Conservation (phyloP, 2,113 vertebrate species). For the Pycnonotus jocosus region DNA sequence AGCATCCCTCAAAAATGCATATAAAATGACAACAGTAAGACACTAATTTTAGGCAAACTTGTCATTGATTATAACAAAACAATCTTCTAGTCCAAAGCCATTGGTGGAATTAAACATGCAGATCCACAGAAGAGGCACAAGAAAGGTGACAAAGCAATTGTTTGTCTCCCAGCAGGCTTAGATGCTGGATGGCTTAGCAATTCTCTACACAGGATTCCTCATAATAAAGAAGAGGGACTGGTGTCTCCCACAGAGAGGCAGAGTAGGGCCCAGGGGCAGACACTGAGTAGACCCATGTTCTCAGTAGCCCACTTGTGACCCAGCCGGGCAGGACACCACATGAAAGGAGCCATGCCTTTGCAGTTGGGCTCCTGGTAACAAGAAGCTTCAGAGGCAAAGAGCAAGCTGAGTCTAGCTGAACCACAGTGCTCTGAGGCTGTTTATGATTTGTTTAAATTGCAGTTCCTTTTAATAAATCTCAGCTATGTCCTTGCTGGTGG, state of each 20-base stretch:
- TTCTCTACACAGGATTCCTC: not conserved
- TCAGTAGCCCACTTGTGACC: not conserved
- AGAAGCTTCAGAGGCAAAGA: not conserved
- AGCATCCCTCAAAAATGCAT: not conserved
- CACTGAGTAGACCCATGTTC: not conserved
- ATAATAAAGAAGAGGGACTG: not conserved
- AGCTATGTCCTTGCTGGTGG: not conserved
- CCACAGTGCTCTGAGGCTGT: fast-evolving
- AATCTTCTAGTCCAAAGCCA: not conserved
- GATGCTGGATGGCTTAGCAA: not conserved
- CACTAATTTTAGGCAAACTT: not conserved
- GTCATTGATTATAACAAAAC: not conserved
- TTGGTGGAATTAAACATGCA: fast-evolving
- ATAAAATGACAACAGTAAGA: not conserved
- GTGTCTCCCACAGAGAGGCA: not conserved
- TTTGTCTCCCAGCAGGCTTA: not conserved
- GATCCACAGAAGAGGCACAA: not conserved
- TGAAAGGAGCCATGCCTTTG: not conserved
- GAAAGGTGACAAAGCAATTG: not conserved
- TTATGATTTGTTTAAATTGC: not conserved
- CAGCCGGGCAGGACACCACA: not conserved
- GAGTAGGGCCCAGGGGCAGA: not conserved
- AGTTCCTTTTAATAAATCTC: not conserved
- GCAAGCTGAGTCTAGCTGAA: not conserved
- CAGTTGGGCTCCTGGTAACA: not conserved